A percentile compares a stretch with the other conserved stretches of the same genome.
phyloP scores from a whole-genome alignment of 1,140 invertebrate species.

The Drosophila melanica region DNA sequence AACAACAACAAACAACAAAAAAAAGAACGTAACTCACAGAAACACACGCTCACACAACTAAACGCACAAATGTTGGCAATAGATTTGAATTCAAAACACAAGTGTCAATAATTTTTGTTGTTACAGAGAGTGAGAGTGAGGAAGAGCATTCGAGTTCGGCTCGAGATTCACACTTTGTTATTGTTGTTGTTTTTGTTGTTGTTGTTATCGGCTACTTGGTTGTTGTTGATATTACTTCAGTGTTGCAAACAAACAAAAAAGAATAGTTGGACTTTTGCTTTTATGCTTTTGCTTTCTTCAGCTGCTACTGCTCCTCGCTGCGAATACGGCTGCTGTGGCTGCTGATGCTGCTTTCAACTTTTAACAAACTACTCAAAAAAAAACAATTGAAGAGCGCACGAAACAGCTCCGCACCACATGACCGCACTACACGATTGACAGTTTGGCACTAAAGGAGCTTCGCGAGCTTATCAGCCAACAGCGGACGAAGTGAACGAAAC shows the following conservation, averaged over 20 bases:
- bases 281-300: conserved; percentile 23
- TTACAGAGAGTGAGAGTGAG: conserved; percentile 3
- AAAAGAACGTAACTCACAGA: conserved; percentile 13
- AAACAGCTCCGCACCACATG: conserved; percentile 70
- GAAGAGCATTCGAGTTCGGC: conserved; percentile 25
- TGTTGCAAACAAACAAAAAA: conserved; percentile 30
- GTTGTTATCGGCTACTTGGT: conserved; percentile 12
- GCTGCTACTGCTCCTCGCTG: conserved; percentile 17
- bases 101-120: conserved; percentile 30
- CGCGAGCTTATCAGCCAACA: conserved; percentile 41
- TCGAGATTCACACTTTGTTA: conserved; percentile 23
- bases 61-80: conserved; percentile 14
- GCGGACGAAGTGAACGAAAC: neutral
- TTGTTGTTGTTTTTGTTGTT: conserved; percentile 21
- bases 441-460: conserved; percentile 72
- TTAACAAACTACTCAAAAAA: conserved; percentile 70
- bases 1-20: conserved; percentile 37
- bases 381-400: conserved; percentile 58
- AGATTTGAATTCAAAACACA: conserved; percentile 33
- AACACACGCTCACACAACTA: conserved; percentile 6
- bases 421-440: conserved; percentile 81
- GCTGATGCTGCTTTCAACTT: conserved; percentile 36
- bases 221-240: conserved; percentile 6
- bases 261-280: conserved; percentile 35
- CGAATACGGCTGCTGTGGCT: conserved; percentile 8